Base-by-base conservation (phyloP, 1,140 invertebrate genomes). In the Drosophila carrolli region DNA sequence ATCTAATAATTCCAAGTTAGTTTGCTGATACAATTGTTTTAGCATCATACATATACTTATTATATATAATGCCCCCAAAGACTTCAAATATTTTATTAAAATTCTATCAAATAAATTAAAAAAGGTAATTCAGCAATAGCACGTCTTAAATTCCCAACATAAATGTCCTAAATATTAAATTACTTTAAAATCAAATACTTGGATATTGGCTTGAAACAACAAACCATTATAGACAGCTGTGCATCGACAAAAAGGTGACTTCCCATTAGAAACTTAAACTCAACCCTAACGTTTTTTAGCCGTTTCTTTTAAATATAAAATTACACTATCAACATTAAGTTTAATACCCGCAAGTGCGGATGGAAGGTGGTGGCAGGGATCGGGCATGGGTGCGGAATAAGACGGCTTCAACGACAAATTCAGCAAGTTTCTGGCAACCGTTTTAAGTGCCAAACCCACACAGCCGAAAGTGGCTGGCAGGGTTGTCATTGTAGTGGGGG, bases 251-350 rank as follows among this genome's bases (percentile, higher is more conserved):
- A 35, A 54, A 40, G 55, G 44, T 32, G 9, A 38, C n/a, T 10
- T 29, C 11, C 11, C 40, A 10, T 13, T 41, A 10, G 1, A 40
- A 41, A 40, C 32, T 47, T 37, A 53, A 40, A 65, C 47, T n/a
- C 68, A 89, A 89, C 84, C 80, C 84, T 78, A 70, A 66, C 40
- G 19, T 44, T 68, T 55, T 63, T 63, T 67, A 46, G 71, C 16
- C 41, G 29, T 23, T 67, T 47, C 76, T 62, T 66, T 81, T 78
- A 89, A 88, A 88, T 88, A 88, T 89, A 84, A 84, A 89, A 88
- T 88, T 88, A 88, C 84, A 88, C 80, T 89, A 88, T 88, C 77
- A 88, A 88, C 84, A 89, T 84, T 89, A 89, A 66, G 84, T 89
- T 84, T 84, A 89, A 88, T 88, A 88, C 80, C 84, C 84, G 80